Evolutionary conservation across 2,888 invertebrate genomes (phyloP), one percentile per base, ranked within the genome.

Genomic region (Doris montereyensis): DNA sequence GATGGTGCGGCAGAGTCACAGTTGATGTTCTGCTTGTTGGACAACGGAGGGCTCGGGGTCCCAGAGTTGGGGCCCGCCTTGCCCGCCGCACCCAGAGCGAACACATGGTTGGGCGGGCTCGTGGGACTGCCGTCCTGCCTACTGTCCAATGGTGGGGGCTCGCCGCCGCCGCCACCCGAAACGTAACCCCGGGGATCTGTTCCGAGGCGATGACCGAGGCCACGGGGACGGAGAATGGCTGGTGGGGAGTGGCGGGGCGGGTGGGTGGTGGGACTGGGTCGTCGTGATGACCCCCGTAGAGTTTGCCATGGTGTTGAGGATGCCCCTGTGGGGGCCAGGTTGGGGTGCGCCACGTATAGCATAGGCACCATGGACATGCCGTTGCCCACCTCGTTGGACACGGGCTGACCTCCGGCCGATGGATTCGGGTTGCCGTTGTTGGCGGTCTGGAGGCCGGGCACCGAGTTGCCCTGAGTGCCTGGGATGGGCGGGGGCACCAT

Each of bases 1-100:
- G n/a, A n/a, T n/a, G n/a, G n/a, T n/a, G n/a, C n/a, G n/a, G n/a
- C n/a, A n/a, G n/a, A n/a, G n/a, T n/a, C n/a, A n/a, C n/a, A n/a
- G n/a, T n/a, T n/a, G n/a, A n/a, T n/a, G n/a, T n/a, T n/a, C n/a
- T n/a, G n/a, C n/a, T n/a, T n/a, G n/a, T n/a, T n/a, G n/a, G n/a
- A n/a, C n/a, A 78, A 35, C 17, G 79, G 79, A 13, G 79, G 79
- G 67, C 79, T 79, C 28, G 79, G 75, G 0, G 79, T 79, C 2
- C 78, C 57, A 2, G 78, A 78, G 60, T 79, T 65, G 5, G 73
- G 65, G 30, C 78, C 78, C n/a, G n/a, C n/a, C n/a, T n/a, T n/a
- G n/a, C n/a, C n/a, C n/a, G n/a, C n/a, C n/a, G n/a, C n/a, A n/a
- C n/a, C n/a, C n/a, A n/a, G n/a, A n/a, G n/a, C n/a, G n/a, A n/a